phyloP scores from a whole-genome alignment of 2,113 vertebrate genomes.

The Malurus alboscapulatus region DNA sequence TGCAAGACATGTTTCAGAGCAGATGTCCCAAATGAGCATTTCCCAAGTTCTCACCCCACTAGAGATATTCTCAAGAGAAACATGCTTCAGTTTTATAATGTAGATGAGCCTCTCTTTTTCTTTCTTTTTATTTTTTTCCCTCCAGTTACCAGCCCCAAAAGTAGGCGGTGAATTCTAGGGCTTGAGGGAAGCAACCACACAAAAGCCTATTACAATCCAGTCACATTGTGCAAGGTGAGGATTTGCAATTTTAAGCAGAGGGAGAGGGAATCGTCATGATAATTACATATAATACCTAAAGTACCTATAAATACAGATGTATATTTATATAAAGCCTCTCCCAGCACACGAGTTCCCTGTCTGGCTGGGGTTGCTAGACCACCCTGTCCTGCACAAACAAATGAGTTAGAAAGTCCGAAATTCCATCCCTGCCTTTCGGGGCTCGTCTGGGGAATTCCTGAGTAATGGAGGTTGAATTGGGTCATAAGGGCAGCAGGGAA shows the following conservation, averaged over 20 bases:
- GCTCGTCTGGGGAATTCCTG: conserved; percentile 79
- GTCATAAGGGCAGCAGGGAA: conserved; percentile 70
- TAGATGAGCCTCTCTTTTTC: conserved; percentile 30
- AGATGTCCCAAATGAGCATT: conserved; percentile 44
- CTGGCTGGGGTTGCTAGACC: conserved; percentile 75
- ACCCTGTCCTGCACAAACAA: conserved; percentile 84
- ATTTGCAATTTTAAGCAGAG: conserved; percentile 68
- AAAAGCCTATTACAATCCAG: conserved; percentile 49
- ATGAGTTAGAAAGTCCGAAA: conserved; percentile 81
- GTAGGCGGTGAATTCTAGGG: conserved; percentile 31
- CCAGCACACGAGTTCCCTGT: conserved; percentile 62
- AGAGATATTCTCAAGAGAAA: conserved; percentile 35
- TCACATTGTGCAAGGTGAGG: conserved; percentile 51
- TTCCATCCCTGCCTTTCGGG: conserved; percentile 77
- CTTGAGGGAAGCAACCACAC: conserved; percentile 11
- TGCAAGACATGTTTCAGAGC: not conserved
- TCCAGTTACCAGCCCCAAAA: conserved; percentile 1
- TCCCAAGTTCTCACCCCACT: conserved; percentile 16
- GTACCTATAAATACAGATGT: conserved; percentile 33
- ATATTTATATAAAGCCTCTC: conserved; percentile 46
- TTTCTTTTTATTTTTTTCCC: not conserved
- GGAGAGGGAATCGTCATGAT: conserved; percentile 17
- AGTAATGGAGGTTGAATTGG: conserved; percentile 84
- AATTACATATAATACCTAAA: conserved; percentile 17
- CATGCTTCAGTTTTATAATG: conserved; percentile 59